phyloP scores from a whole-genome alignment of 2,888 invertebrate species.

The Gari tellinella region DNA sequence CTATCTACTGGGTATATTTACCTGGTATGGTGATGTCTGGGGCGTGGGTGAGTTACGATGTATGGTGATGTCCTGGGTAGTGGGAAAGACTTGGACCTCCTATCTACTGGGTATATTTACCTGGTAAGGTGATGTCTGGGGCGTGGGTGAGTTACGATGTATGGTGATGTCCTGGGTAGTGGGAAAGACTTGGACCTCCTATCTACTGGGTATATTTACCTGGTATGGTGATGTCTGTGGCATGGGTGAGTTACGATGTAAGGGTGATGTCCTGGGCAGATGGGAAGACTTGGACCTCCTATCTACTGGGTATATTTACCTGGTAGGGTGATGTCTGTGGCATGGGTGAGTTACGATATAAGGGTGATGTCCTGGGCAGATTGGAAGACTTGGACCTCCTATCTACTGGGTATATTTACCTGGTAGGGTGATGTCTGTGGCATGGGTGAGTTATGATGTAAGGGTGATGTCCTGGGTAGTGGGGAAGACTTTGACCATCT shows the following conservation, averaged over 20 bases:
- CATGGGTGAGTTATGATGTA: slow-evolving; percentile 46
- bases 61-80: slow-evolving; percentile 44
- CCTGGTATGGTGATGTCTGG: background rate
- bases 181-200: slow-evolving; percentile 47
- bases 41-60: slow-evolving; percentile 44
- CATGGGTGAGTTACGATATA: slow-evolving; percentile 47
- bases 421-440: background rate
- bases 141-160: slow-evolving; percentile 42
- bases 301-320: slow-evolving; percentile 16
- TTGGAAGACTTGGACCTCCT: slow-evolving; percentile 47
- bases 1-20: slow-evolving; percentile 23
- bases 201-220: slow-evolving; percentile 16
- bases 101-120: slow-evolving; percentile 19
- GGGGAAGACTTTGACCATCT: slow-evolving; percentile 50
- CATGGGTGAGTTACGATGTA: slow-evolving; percentile 47
- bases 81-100: slow-evolving; percentile 47
- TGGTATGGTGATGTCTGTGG: slow-evolving; percentile 1
- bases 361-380: slow-evolving; percentile 44
- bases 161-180: slow-evolving; percentile 46
- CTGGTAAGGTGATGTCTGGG: background rate
- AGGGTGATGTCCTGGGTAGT: slow-evolving; percentile 46
- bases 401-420: slow-evolving; percentile 16
- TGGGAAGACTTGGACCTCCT: slow-evolving; percentile 48
- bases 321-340: background rate
- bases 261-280: slow-evolving; percentile 44